phyloP scores from a whole-genome alignment of 2,888 invertebrate species.

The Nowickia ferox region DNA sequence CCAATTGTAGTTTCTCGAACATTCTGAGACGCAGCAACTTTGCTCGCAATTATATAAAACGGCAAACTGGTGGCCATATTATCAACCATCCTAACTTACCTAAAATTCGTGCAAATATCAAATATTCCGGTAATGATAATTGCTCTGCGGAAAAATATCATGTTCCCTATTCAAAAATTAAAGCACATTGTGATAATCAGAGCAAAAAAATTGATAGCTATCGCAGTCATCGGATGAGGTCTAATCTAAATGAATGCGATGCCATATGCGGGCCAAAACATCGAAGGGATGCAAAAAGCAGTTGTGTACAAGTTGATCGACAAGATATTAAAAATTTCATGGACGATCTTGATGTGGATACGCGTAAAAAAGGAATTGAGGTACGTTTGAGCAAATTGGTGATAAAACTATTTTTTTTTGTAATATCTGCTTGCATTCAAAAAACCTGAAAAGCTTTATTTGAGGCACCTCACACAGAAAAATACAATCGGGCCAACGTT shows the following conservation, averaged over 20 bases:
- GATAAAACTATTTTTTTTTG: too few species aligned
- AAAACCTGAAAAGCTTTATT: too few species aligned
- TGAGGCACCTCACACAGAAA: too few species aligned
- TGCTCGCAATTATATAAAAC: slow-evolving; percentile 76
- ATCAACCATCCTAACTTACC: slow-evolving; percentile 79
- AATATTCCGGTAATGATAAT: slow-evolving; percentile 80
- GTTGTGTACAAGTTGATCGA: slow-evolving; percentile 81
- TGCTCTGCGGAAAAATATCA: slow-evolving; percentile 77
- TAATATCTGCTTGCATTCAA: not conserved
- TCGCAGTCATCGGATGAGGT: slow-evolving; percentile 72
- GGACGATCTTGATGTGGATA: slow-evolving; percentile 79
- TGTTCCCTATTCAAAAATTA: slow-evolving; percentile 79
- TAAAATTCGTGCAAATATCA: slow-evolving; percentile 81
- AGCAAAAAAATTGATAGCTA: slow-evolving; percentile 77
- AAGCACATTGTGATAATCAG: slow-evolving; percentile 75
- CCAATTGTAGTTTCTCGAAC: slow-evolving; percentile 40
- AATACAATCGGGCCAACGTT: too few species aligned
- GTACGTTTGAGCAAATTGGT: slow-evolving; percentile 73
- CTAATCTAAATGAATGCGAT: slow-evolving; percentile 69
- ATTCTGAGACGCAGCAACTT: slow-evolving; percentile 72
- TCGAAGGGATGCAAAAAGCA: slow-evolving; percentile 75
- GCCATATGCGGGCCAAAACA: slow-evolving; percentile 72
- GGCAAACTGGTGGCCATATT: slow-evolving; percentile 76
- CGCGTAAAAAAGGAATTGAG: slow-evolving; percentile 81
- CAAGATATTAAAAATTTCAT: slow-evolving; percentile 79